These are phyloP conservation scores for Diarsia mendica DNA, from an alignment of 2,888 invertebrate species.

Conservation along the genomic window DNA sequence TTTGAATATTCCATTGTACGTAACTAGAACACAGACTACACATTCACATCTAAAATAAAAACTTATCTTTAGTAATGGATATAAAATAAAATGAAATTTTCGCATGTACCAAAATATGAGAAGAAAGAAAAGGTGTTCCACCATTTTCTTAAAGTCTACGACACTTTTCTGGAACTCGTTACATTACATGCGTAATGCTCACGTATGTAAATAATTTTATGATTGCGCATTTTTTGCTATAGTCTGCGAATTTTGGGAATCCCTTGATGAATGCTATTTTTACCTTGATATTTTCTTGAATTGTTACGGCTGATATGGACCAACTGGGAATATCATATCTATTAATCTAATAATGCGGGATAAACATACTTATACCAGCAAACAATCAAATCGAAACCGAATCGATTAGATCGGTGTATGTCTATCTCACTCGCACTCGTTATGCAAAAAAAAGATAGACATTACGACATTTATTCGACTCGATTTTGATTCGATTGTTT, in stretches of 20 bases:
- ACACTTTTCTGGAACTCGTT: constrained; percentile 52
- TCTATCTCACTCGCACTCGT: too few species aligned
- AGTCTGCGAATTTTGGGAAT: constrained; percentile 25
- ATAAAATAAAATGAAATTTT: constrained; percentile 61
- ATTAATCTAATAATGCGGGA: background rate
- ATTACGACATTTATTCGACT: too few species aligned
- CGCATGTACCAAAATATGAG: constrained; percentile 9
- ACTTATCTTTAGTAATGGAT: constrained; percentile 52
- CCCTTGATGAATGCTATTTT: constrained; percentile 15
- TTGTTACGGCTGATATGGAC: background rate
- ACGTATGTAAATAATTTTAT: constrained; percentile 53
- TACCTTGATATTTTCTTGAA: background rate
- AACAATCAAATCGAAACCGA: too few species aligned
- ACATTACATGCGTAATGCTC: constrained; percentile 34
- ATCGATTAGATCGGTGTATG: too few species aligned
- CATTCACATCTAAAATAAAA: constrained; percentile 59
- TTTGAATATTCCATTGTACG: constrained; percentile 61
- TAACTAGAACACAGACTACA: constrained; percentile 53
- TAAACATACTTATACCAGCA: too few species aligned
- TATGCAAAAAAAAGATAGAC: too few species aligned
- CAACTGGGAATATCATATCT: background rate
- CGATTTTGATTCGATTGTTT: too few species aligned
- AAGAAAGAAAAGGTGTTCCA: constrained; percentile 28
- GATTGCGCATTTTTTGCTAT: constrained; percentile 29
- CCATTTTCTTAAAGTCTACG: constrained; percentile 43